These are phyloP conservation scores for Drosophila ustulata DNA, from an alignment of 2,888 invertebrate genomes.

Conservation along the genomic window DNA sequence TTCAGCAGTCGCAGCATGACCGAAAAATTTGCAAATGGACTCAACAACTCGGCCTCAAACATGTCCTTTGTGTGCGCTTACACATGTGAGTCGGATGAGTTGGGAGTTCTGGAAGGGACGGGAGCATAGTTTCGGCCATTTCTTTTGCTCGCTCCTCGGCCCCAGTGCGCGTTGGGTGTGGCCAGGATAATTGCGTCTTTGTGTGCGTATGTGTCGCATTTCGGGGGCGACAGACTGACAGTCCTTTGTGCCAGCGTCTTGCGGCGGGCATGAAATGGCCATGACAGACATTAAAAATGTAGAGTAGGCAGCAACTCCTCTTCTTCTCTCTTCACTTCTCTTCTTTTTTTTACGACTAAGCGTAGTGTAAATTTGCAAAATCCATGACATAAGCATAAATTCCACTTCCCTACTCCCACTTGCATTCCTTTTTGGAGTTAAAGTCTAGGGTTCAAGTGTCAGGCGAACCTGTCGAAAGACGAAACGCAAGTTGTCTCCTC, in stretches of 20 bases:
- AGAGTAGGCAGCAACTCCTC: conserved; percentile 49
- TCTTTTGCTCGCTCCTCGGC: conserved; percentile 34
- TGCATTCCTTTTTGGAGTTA: not conserved
- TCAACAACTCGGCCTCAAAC: conserved; percentile 60
- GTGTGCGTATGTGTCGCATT: conserved; percentile 37
- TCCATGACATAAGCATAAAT: conserved; percentile 79
- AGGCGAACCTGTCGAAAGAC: conserved; percentile 20
- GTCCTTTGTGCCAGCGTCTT: conserved; percentile 53
- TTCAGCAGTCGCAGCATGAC: conserved; percentile 60
- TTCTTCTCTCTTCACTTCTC: not conserved
- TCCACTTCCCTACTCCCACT: conserved; percentile 24
- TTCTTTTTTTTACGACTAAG: conserved; percentile 64
- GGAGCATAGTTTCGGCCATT: conserved; percentile 55
- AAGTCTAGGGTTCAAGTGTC: conserved; percentile 30
- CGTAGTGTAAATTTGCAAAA: conserved; percentile 71
- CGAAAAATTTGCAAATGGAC: conserved; percentile 76
- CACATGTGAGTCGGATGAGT: conserved; percentile 64
- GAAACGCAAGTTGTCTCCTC: conserved; percentile 16
- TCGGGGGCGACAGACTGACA: conserved; percentile 48
- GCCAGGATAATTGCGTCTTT: conserved; percentile 69
- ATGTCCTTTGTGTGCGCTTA: conserved; percentile 75
- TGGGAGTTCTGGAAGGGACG: conserved; percentile 25
- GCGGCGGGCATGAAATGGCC: conserved; percentile 53
- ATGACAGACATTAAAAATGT: conserved; percentile 75
- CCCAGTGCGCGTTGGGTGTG: conserved; percentile 21